Evolutionary conservation across 2,888 invertebrate species (phyloP).

Genomic region (Hololepta plana): DNA sequence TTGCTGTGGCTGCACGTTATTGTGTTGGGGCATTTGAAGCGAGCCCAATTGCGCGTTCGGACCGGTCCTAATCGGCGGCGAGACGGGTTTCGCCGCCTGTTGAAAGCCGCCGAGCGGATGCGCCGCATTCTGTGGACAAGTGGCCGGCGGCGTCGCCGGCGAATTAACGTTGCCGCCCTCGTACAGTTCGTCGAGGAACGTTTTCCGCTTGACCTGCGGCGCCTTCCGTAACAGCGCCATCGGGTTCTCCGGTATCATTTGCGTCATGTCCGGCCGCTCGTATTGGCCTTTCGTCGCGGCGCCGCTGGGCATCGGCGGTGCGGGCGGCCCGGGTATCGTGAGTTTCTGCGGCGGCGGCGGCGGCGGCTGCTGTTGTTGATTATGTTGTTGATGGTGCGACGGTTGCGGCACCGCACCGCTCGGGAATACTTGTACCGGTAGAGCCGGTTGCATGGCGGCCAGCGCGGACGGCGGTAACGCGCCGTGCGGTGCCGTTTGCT

Average conservation of each 20-base stretch:
- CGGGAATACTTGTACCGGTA: constrained; percentile 45
- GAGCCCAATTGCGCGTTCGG: constrained; percentile 29
- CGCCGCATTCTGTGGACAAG: constrained; percentile 12
- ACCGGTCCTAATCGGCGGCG: constrained; percentile 14
- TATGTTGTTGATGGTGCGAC: constrained; percentile 28
- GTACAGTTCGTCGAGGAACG: constrained; percentile 18
- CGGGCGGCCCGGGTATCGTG: constrained; percentile 34
- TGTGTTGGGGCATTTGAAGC: constrained; percentile 36
- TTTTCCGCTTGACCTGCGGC: constrained; percentile 34
- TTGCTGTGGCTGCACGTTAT: constrained; percentile 9
- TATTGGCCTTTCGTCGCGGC: constrained; percentile 29
- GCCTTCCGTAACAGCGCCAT: constrained; percentile 51
- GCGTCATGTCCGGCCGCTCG: constrained; percentile 53
- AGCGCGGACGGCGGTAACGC: constrained; percentile 43
- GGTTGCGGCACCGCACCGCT: constrained; percentile 20
- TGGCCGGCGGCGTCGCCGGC: constrained; percentile 1
- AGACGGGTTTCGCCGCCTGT: constrained; percentile 5
- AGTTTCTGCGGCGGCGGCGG: constrained; percentile 32
- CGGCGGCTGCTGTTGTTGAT: constrained; percentile 30
- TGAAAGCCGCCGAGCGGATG: constrained; percentile 5
- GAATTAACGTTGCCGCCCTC: constrained; percentile 5
- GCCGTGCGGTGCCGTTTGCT: constrained; percentile 21
- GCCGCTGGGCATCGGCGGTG: constrained; percentile 35
- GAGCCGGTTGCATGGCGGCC: constrained; percentile 41
- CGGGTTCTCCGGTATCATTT: constrained; percentile 48